Conservation (phyloP, 2,888 invertebrate species). For the Melieria crassipennis region DNA sequence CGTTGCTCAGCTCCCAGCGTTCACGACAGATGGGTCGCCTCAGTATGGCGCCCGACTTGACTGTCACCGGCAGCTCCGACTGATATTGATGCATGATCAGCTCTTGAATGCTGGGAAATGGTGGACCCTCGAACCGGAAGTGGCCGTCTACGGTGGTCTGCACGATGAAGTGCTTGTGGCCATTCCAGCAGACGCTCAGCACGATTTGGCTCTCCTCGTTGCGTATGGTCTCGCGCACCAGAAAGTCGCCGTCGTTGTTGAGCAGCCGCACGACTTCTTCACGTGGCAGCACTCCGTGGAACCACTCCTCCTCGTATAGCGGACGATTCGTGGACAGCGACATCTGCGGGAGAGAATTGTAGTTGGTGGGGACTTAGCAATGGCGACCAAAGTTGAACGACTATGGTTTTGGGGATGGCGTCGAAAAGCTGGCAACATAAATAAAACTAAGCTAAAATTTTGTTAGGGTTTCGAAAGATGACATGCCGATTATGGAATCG, state of each 20-base stretch:
- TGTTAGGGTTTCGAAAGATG: too few relatives aligned
- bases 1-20: constrained; percentile 95
- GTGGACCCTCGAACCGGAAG: constrained; percentile 92
- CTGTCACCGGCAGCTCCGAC: constrained; percentile 88
- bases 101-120: constrained; percentile 92
- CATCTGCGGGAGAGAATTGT: constrained; percentile 50
- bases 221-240: constrained; percentile 91
- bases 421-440: too few relatives aligned
- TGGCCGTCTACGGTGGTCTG: constrained; percentile 93
- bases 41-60: constrained; percentile 89
- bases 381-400: too few relatives aligned
- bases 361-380: too few relatives aligned
- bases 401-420: too few relatives aligned
- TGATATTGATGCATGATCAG: constrained; percentile 89
- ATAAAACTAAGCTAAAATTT: too few relatives aligned
- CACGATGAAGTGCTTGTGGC: constrained; percentile 96
- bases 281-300: constrained; percentile 94
- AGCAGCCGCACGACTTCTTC: constrained; percentile 94
- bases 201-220: constrained; percentile 94
- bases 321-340: constrained; percentile 71
- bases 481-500: too few relatives aligned
- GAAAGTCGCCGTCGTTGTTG: constrained; percentile 92
- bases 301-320: constrained; percentile 94
- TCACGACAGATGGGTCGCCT: constrained; percentile 87
- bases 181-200: constrained; percentile 94